A percentile compares a stretch with the other conserved stretches of the same genome.
Conservation (phyloP, 1,140 invertebrate species). For the Drosophila ercepeae region DNA sequence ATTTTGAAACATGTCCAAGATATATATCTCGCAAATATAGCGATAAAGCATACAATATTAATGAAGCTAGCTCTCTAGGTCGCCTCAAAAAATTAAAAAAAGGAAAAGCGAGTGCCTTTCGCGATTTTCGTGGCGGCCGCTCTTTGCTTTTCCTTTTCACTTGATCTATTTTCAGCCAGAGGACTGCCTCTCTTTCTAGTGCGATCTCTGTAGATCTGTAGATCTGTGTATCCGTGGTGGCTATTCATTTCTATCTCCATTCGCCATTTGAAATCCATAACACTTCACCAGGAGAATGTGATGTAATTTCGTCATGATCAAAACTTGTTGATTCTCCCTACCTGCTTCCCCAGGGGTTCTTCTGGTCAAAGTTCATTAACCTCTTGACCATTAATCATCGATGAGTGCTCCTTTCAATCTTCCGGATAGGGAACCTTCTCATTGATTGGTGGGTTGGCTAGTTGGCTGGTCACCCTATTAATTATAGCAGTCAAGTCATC, state of each 20-base stretch:
- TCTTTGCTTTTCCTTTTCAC: slow-evolving; percentile 61
- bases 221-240: slow-evolving; percentile 61
- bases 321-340: slow-evolving; percentile 19
- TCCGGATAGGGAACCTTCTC: too few relatives aligned
- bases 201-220: slow-evolving; percentile 1
- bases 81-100: slow-evolving; percentile 15
- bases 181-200: slow-evolving; percentile 4
- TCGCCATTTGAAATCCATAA: slow-evolving; percentile 18
- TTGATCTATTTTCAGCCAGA: slow-evolving; percentile 72
- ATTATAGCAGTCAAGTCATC: slow-evolving; percentile 30
- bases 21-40: slow-evolving; percentile 40
- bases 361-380: slow-evolving; percentile 14
- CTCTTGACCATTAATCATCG: slow-evolving; percentile 24
- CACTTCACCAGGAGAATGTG: slow-evolving; percentile 32
- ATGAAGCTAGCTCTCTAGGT: slow-evolving; percentile 46
- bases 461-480: slow-evolving; percentile 26
- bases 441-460: too few relatives aligned
- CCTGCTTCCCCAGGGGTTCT: background rate
- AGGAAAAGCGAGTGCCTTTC: slow-evolving; percentile 48
- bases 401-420: slow-evolving; percentile 5
- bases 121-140: slow-evolving; percentile 55
- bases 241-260: slow-evolving; percentile 45
- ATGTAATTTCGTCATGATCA: slow-evolving; percentile 49
- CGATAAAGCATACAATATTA: slow-evolving; percentile 28
- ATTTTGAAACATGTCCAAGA: slow-evolving; percentile 48